Conservation (phyloP, 1,140 invertebrate species). For the Zaprionus vittiger region DNA sequence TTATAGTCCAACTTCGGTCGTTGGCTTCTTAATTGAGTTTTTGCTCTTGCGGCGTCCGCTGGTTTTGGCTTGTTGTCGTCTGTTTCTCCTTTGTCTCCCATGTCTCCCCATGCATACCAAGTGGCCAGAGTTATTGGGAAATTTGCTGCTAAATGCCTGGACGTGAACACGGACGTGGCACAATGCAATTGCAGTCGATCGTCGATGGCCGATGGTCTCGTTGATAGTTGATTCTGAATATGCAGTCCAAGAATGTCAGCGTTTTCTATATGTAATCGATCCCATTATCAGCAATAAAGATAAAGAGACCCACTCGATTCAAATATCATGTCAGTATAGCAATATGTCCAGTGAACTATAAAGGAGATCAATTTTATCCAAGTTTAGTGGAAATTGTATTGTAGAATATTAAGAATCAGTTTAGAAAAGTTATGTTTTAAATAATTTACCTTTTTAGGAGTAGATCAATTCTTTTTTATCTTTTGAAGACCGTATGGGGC, state of each 20-base stretch:
- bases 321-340: neutral
- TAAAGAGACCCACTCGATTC: neutral
- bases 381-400: neutral
- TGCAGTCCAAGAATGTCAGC: neutral
- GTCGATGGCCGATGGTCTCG: neutral
- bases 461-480: neutral
- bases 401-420: neutral
- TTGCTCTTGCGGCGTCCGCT: neutral
- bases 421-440: neutral
- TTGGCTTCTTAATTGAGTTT: constrained; percentile 49
- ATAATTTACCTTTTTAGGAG: neutral
- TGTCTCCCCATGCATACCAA: constrained; percentile 36
- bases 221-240: constrained; percentile 23
- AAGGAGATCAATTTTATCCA: neutral
- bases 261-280: neutral
- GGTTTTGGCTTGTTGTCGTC: neutral
- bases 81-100: constrained; percentile 10
- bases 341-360: too few relatives aligned
- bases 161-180: constrained; percentile 36
- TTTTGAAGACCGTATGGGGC: neutral
- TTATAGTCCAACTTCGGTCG: constrained; percentile 47
- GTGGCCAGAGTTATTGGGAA: constrained; percentile 44
- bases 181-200: constrained; percentile 35
- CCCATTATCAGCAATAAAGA: neutral
- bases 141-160: constrained; percentile 29